Evolutionary conservation across 2,888 invertebrate species (phyloP).

Genomic region (Autographa pulchrina): DNA sequence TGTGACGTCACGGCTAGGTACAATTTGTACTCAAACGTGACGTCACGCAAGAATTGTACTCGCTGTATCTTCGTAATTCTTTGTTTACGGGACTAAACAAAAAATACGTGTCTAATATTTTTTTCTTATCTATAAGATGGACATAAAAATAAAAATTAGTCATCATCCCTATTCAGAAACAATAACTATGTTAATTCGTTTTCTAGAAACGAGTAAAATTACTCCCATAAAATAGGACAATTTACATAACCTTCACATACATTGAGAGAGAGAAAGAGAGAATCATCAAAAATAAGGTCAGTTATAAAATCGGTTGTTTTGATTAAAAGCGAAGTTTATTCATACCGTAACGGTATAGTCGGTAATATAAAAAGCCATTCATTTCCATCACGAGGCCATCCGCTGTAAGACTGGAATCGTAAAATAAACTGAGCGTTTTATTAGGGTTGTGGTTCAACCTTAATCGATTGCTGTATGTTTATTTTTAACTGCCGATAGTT

Average conservation of each 20-base stretch:
- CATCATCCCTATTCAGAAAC: too few relatives aligned
- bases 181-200: too few relatives aligned
- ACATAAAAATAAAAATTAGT: too few relatives aligned
- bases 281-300: conserved; percentile 35
- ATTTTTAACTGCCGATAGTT: conserved; percentile 55
- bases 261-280: too few relatives aligned
- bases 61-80: too few relatives aligned
- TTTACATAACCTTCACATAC: conserved; percentile 9
- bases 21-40: too few relatives aligned
- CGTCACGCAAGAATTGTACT: too few relatives aligned
- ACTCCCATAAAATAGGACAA: background rate
- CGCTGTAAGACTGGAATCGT: conserved; percentile 57
- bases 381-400: conserved; percentile 58
- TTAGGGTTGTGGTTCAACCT: conserved; percentile 52
- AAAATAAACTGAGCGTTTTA: conserved; percentile 68
- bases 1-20: too few relatives aligned
- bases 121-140: too few relatives aligned
- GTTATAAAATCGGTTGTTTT: conserved; percentile 54
- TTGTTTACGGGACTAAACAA: too few relatives aligned
- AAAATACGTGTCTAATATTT: too few relatives aligned
- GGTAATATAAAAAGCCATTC: conserved; percentile 63
- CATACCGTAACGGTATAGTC: conserved; percentile 53
- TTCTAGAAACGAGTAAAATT: background rate
- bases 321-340: conserved; percentile 59
- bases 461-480: conserved; percentile 49